A percentile compares a stretch with the other conserved stretches of the same genome.
These are phyloP conservation scores for Equus quagga DNA, from an alignment of 2,113 vertebrate genomes.

Conservation along the genomic window DNA sequence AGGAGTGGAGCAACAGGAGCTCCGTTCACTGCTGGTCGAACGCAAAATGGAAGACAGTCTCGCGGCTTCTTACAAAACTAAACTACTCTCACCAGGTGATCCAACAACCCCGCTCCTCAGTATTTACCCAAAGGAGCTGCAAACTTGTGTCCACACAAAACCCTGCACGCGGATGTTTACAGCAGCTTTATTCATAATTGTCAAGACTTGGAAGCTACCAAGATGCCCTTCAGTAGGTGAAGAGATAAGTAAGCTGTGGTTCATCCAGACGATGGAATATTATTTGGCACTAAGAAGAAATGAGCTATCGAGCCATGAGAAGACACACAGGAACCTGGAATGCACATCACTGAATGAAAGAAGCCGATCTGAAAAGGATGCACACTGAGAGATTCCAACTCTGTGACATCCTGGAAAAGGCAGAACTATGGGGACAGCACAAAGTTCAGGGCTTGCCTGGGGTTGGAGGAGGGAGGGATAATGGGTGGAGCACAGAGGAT, in stretches of 20 bases:
- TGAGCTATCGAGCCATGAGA: neutral
- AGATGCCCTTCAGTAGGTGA: neutral
- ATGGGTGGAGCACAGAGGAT: neutral
- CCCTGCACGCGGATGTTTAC: too few species aligned
- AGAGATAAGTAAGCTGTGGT: neutral
- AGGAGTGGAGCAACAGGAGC: neutral
- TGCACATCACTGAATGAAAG: neutral
- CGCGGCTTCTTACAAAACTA: neutral
- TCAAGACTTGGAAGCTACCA: neutral
- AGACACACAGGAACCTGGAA: neutral
- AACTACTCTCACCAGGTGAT: neutral
- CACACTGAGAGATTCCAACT: neutral
- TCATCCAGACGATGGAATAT: neutral
- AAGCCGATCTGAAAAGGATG: neutral
- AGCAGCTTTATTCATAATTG: neutral
- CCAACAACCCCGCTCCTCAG: neutral
- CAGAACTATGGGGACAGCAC: neutral
- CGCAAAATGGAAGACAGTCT: neutral
- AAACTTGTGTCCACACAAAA: neutral
- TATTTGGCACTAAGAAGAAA: neutral
- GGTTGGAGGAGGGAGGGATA: too few species aligned
- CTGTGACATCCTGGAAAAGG: neutral
- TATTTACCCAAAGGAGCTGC: neutral
- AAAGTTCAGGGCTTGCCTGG: neutral
- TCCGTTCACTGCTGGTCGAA: neutral